phyloP scores from a whole-genome alignment of 2,797 vertebrate species.

The Propithecus perrieri region DNA sequence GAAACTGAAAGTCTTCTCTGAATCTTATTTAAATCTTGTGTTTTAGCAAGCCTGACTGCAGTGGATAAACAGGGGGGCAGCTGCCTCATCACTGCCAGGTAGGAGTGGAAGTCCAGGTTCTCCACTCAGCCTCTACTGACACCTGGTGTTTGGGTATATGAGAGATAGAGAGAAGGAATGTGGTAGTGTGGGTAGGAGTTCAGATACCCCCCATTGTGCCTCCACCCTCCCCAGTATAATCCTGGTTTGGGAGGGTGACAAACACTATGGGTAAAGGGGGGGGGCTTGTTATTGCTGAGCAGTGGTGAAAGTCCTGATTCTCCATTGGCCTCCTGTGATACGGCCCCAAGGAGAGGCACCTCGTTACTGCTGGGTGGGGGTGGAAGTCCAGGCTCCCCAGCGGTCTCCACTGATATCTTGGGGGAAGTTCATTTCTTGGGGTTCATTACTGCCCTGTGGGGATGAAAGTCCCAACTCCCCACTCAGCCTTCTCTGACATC shows the following conservation, averaged over 20 bases:
- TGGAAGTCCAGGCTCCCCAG: background rate
- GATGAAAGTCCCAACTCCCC: background rate
- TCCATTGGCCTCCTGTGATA: background rate
- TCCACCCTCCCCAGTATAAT: no score
- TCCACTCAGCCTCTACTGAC: background rate
- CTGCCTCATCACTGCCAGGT: no score
- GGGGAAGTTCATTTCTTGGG: no score
- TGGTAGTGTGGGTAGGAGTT: no score
- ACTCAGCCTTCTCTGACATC: background rate
- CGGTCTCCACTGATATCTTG: background rate
- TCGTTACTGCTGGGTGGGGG: background rate
- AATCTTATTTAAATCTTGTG: background rate
- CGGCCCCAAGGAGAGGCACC: background rate
- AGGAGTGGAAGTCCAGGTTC: background rate
- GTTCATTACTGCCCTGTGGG: no score
- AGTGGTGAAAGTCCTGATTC: background rate
- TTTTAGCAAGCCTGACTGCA: background rate
- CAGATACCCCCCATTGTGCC: no score
- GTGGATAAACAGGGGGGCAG: background rate
- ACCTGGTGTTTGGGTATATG: background rate
- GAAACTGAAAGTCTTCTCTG: background rate
- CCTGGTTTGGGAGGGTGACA: no score
- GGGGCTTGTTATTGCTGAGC: background rate
- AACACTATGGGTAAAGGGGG: background rate
- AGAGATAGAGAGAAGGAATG: no score